Percentiles rank a stretch among this genome's conserved stretches.
Conservation (phyloP, 2,888 invertebrate species). For the Drosophila acutilabella region DNA sequence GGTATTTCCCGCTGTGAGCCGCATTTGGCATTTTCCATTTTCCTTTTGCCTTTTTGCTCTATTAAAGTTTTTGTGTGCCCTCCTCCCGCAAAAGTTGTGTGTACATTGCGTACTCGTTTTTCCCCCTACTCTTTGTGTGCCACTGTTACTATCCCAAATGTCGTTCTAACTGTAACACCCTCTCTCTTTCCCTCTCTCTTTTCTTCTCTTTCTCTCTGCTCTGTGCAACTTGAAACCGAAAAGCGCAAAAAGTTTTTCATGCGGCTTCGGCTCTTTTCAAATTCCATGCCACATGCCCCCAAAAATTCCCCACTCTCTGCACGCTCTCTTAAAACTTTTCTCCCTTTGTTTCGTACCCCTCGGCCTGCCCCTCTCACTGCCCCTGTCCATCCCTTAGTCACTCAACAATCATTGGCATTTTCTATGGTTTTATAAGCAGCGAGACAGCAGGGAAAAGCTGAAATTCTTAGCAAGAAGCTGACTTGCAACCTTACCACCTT, state of each 20-base stretch:
- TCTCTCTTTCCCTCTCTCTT: neutral
- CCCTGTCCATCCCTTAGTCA: neutral
- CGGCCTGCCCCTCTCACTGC: no score
- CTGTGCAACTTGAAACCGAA: conserved; percentile 54
- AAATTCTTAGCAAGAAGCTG: conserved; percentile 58
- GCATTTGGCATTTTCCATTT: conserved; percentile 43
- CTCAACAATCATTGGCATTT: conserved; percentile 58
- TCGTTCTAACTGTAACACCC: neutral
- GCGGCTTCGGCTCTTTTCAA: conserved; percentile 67
- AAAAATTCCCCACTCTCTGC: neutral
- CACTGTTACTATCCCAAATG: conserved; percentile 12
- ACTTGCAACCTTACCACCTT: conserved; percentile 30
- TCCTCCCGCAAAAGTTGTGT: conserved; percentile 34
- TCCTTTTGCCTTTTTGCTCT: conserved; percentile 44
- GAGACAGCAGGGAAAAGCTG: conserved; percentile 20
- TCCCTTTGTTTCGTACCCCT: conserved; percentile 1
- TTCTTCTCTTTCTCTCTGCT: conserved; percentile 2
- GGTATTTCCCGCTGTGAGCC: conserved; percentile 32
- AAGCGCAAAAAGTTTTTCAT: conserved; percentile 65
- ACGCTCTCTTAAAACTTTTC: neutral
- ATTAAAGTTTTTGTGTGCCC: conserved; percentile 54
- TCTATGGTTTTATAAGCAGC: conserved; percentile 59
- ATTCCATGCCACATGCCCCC: conserved; percentile 35
- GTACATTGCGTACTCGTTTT: conserved; percentile 18
- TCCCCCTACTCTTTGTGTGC: neutral